Evolutionary conservation across 2,888 invertebrate species (phyloP).

Genomic region (Xanthorhoe spadicearia): DNA sequence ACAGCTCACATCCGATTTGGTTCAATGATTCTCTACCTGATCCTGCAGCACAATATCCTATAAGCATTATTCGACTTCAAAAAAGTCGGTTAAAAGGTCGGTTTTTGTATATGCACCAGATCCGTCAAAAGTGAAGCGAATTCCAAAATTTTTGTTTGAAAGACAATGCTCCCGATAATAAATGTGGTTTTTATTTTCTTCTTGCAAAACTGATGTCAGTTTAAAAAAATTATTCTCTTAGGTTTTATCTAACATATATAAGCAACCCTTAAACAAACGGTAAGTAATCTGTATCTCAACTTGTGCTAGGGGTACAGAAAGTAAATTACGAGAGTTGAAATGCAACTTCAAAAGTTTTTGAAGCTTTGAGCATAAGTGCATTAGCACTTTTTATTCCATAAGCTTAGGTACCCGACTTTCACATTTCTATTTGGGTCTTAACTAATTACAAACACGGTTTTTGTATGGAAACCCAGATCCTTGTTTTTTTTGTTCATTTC

Average conservation of each 20-base stretch:
- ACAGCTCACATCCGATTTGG: constrained; percentile 31
- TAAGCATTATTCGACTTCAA: no score
- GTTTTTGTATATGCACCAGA: no score
- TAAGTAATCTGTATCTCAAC: background rate
- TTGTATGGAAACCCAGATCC: background rate
- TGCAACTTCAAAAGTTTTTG: background rate
- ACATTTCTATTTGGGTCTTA: background rate
- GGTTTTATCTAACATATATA: no score
- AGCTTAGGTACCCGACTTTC: background rate
- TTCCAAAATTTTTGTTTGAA: no score
- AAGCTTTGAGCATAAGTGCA: constrained; percentile 1
- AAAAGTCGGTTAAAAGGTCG: no score
- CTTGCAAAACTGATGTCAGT: no score
- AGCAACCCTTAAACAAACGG: no score
- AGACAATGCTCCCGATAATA: no score
- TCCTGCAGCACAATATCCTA: background rate
- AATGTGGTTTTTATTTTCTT: no score
- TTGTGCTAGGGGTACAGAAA: background rate
- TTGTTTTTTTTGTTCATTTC: background rate
- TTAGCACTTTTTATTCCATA: constrained; percentile 2
- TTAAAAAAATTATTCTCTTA: no score
- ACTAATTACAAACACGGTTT: background rate
- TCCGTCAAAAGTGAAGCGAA: no score
- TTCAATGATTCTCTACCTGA: constrained; percentile 28
- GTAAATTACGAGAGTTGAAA: background rate